Evolutionary conservation across 2,888 invertebrate species (phyloP).

Genomic region (Pecten maximus): DNA sequence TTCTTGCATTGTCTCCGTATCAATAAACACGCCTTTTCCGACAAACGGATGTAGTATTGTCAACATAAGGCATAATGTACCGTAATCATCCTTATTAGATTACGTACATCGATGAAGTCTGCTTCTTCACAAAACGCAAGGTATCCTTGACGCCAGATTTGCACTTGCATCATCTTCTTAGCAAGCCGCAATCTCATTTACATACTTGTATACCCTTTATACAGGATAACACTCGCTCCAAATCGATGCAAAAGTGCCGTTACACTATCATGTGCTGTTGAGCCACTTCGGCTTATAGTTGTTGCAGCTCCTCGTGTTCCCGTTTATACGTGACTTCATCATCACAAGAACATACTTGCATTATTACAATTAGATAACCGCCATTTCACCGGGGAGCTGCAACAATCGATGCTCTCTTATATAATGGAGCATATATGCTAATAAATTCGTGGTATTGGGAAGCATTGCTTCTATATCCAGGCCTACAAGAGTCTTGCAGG

Average conservation of each 20-base stretch:
- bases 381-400: neutral
- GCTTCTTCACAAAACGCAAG: no score
- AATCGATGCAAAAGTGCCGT: neutral
- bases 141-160: no score
- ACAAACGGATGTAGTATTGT: no score
- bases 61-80: no score
- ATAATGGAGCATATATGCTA: neutral
- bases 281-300: neutral
- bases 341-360: no score
- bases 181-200: neutral
- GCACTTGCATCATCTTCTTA: neutral
- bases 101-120: no score
- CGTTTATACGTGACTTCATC: neutral
- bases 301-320: neutral
- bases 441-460: conserved; percentile 25
- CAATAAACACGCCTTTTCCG: no score
- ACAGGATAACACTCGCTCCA: neutral
- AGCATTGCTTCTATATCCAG: neutral
- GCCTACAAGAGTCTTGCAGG: neutral
- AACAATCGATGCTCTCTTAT: neutral
- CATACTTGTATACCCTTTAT: neutral
- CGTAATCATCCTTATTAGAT: no score
- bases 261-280: neutral
- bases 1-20: neutral
- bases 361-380: no score